Percentiles rank a stretch among this genome's conserved stretches.
Conservation (phyloP, 2,888 invertebrate genomes). For the Ceriagrion tenellum region DNA sequence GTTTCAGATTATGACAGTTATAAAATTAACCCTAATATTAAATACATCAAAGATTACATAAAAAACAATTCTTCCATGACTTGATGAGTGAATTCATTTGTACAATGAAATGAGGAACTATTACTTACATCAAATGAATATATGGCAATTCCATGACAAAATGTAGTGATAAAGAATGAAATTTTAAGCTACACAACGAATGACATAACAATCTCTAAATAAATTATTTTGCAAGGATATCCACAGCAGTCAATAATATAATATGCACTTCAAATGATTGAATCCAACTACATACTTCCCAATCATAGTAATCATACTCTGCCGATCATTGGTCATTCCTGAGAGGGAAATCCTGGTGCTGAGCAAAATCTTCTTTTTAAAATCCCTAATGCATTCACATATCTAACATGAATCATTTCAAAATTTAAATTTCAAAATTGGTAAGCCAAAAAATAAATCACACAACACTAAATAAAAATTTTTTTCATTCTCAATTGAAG, state of each 20-base stretch:
- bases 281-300: too few species aligned
- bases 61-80: neutral
- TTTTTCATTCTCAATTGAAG: neutral
- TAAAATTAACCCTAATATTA: neutral
- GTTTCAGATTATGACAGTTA: neutral
- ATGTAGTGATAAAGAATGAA: neutral
- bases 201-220: neutral
- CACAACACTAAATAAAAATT: neutral
- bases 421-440: too few species aligned
- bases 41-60: neutral
- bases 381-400: too few species aligned
- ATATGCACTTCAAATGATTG: too few species aligned
- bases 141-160: neutral
- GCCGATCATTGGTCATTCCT: too few species aligned
- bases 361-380: too few species aligned
- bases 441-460: neutral
- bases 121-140: neutral
- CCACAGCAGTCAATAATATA: neutral
- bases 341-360: too few species aligned
- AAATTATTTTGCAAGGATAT: neutral
- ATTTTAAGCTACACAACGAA: neutral
- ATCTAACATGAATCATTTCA: too few species aligned
- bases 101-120: neutral
- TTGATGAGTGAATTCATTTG: neutral
- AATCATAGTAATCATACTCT: too few species aligned